A percentile compares a stretch with the other conserved stretches of the same genome.
Evolutionary conservation across 2,797 vertebrate genomes (phyloP).

Genomic region (Gymnocypris eckloni): DNA sequence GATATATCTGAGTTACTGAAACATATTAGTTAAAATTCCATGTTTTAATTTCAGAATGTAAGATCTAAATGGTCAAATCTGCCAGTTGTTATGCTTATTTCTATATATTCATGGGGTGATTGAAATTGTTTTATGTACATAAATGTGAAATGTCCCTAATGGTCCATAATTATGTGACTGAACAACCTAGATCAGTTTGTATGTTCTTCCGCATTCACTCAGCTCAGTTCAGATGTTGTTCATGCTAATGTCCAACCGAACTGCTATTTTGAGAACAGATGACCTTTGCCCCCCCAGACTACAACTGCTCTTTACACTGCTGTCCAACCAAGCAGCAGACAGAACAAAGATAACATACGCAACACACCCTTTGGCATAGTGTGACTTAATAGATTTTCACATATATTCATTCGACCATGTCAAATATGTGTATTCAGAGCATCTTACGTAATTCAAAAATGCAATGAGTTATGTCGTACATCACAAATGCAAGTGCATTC

Average conservation of each 20-base stretch:
- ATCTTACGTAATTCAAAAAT: constrained; percentile 22
- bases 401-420: constrained; percentile 12
- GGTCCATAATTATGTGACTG: neutral
- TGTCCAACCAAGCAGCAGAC: constrained; percentile 25
- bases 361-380: constrained; percentile 30
- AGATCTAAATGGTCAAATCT: neutral
- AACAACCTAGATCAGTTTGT: neutral
- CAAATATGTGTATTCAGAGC: constrained; percentile 18
- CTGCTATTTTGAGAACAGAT: constrained; percentile 40
- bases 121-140: neutral
- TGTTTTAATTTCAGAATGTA: neutral
- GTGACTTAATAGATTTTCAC: constrained; percentile 17
- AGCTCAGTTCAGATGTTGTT: neutral
- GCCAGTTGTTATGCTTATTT: neutral
- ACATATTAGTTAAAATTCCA: neutral
- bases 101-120: neutral
- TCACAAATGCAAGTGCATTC: neutral
- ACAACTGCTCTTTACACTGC: neutral
- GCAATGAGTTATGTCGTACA: neutral
- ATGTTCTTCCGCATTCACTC: neutral
- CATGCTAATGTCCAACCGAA: neutral
- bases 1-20: neutral
- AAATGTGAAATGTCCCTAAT: neutral
- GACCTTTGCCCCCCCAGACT: constrained; percentile 25
- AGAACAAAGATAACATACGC: neutral